A percentile compares a stretch with the other conserved stretches of the same genome.
phyloP scores from a whole-genome alignment of 2,797 vertebrate genomes.

The Bradypodion ventrale region DNA sequence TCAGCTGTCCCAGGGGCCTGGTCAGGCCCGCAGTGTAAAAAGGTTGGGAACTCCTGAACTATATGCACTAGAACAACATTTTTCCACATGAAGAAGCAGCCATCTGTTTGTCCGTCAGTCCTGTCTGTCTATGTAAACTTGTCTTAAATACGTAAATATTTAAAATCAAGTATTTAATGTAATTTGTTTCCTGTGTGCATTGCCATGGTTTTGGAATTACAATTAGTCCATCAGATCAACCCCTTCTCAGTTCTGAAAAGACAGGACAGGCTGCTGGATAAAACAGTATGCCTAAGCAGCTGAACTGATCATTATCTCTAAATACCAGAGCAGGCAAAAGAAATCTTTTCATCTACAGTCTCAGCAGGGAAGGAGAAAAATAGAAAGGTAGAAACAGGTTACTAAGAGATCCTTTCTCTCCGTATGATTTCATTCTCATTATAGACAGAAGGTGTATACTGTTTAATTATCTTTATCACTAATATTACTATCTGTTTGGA shows the following conservation, averaged over 20 bases:
- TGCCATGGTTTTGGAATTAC: conserved; percentile 31
- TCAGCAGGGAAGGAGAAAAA: conserved; percentile 12
- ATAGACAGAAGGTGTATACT: neutral
- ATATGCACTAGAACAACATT: too few species aligned
- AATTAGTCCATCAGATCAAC: conserved; percentile 15
- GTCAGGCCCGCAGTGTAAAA: too few species aligned
- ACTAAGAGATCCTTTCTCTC: neutral
- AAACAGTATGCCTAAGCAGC: neutral
- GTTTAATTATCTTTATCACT: neutral
- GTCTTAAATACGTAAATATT: too few species aligned
- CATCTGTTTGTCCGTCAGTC: neutral
- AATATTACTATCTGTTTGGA: neutral
- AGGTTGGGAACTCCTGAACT: too few species aligned
- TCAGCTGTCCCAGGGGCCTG: too few species aligned
- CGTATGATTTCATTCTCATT: neutral
- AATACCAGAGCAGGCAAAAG: conserved; percentile 17
- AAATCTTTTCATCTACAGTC: conserved; percentile 19
- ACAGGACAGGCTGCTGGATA: conserved; percentile 40
- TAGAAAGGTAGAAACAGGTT: conserved; percentile 12
- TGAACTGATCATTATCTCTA: conserved; percentile 1
- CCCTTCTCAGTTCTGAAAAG: conserved; percentile 38
- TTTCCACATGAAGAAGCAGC: neutral
- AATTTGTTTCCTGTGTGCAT: neutral
- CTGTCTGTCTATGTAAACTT: conserved; percentile 12
- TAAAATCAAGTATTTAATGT: conserved; percentile 3